Evolutionary conservation across 2,888 invertebrate genomes (phyloP), one percentile per base, ranked within the genome.

Genomic region (Hirtodrosophila trivittata): DNA sequence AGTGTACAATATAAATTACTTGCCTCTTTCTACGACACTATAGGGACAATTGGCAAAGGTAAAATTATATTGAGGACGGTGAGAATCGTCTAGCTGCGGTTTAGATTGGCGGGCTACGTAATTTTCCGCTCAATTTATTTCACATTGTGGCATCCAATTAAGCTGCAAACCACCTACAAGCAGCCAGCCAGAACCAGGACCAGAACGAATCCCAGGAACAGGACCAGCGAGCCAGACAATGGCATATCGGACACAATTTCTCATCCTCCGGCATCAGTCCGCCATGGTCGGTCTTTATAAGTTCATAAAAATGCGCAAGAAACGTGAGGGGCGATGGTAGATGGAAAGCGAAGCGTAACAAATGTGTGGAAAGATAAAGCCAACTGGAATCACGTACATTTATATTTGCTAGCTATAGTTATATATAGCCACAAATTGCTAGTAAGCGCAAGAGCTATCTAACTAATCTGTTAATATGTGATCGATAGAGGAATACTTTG

Each of bases 51-150:
- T 69, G 74, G 70, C 68, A 39, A 64, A 65, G 69, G 63, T 63
- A 51, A 62, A 72, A 63, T 74, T 71, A 76, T 74, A 68, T 62
- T 49, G 57, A 37, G 69, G 37, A 60, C 55, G 69, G 32, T 45
- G 65, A 60, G 59, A 56, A 54, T 37, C 62, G 63, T 66, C 72
- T 69, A 66, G 71, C 58, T 83, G 84, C 42, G 84, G 80, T 72
- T 75, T 72, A 77, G 77, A 80, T 80, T 80, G 74, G 72, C 77
- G 82, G 78, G 59, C 85, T 85, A 88, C 90, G 90, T 90, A 90
- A 90, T 90, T 91, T 90, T 90, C 89, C 87, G 90, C 90, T 90
- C 90, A 90, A 90, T 90, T 90, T 90, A 90, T 88, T 89, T 87
- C 88, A 88, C 89, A 90, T 90, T 90, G 90, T 87, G 90, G 90